Evolutionary conservation across 2,888 invertebrate species (phyloP), one percentile per base, ranked within the genome.

Genomic region (Dorcus hopei): DNA sequence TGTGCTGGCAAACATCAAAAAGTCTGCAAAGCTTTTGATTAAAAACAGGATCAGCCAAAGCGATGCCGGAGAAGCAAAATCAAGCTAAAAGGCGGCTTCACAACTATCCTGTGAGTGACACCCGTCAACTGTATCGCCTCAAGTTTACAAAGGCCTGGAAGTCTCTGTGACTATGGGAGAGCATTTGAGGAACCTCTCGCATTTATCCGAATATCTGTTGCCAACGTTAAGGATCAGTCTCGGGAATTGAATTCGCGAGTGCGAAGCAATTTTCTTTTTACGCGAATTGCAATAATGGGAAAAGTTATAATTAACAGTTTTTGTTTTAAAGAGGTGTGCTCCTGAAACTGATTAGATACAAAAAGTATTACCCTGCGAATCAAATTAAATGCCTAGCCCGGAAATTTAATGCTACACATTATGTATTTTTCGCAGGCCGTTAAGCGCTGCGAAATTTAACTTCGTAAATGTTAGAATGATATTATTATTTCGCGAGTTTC

Each of bases 261-360:
- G 68, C 67, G 63, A 67, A 68, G 72, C 70, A 70, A 72, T 73
- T 71, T 72, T 70, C 72, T 72, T 73, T 73, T 72, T 72, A 71
- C 65, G 65, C 49, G 38, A 38, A 69, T 67, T 70, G 66, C 71
- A 68, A 70, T 71, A 71, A 73, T 71, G 71, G 71, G 71, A 71
- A 71, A 72, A 71, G 72, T 72, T 72, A 72, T 73, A 73, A 73
- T 73, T 73, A 72, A 71, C 61, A 59, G 58, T 61, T 61, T 61
- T 62, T 65, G 64, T 64, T 66, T 66, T 54, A 57, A 51, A 52
- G 48, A 52, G 52, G 47, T 57, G 41, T 57, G 52, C 57, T 41
- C 42, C 52, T 40, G 53, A 41, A 54, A 54, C 54, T 54, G 58
- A 58, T 58, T 58, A 54, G 58, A 47, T 58, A 58, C 50, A 50